Evolutionary conservation across 2,113 vertebrate genomes (phyloP), one percentile per base, ranked within the genome.

Genomic region (Spea bombifrons): DNA sequence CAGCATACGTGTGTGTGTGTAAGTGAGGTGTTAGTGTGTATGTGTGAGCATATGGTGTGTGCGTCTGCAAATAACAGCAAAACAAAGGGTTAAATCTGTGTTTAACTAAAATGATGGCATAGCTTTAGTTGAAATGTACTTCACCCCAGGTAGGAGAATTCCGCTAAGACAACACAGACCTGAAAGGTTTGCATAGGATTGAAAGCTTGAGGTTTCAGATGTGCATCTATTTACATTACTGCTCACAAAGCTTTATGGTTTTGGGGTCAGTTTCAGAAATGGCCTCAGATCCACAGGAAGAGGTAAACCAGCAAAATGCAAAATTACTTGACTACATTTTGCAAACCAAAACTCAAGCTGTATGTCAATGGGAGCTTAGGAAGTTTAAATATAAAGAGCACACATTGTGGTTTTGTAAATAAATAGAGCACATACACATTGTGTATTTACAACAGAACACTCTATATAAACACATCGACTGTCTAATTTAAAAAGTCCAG

Each of bases 151-250:
- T 64, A 64, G 4, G 1, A 30, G 3, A 4, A 64, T 64, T 64
- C 17, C 17, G 30, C 61, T 64, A 64, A 64, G 3, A 30, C 16
- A 64, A 64, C n/a, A 17, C 13, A 13, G 30, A 16, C 61, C 9
- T 64, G 45, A 43, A 4, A 46, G 55, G 49, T 72, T 72, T 72
- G 76, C 69, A 78, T 78, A 46, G 13, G 48, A 72, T 30, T 72
- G 8, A 72, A 78, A 66, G 59, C 53, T 55, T 78, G 69, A 78
- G 76, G 76, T 72, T 72, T 78, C 61, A 66, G 44, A 66, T 53
- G 69, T 55, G 30, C 44, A 55, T 48, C 1, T 66, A 66, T 71
- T 78, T 66, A 71, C 69, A 72, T 78, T 66, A 48, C 59, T 53
- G 50, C 47, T 66, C 16, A 63, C 66, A n/a, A 50, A 59, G 57